phyloP scores from a whole-genome alignment of 2,113 vertebrate species.

The Scomber japonicus region DNA sequence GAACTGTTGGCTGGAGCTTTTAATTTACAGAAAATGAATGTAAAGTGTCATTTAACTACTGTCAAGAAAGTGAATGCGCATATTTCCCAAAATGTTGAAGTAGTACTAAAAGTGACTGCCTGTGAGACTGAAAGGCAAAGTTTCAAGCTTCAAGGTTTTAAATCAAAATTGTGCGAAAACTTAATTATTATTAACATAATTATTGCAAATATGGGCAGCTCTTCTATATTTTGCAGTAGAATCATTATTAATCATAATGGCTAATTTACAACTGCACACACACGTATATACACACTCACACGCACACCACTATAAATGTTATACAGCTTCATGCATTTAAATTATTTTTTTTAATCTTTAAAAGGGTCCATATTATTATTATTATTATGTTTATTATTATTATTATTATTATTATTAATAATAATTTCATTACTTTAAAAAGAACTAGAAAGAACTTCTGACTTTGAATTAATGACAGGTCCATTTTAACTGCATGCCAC shows the following conservation, averaged over 20 bases:
- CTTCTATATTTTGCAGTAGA: neutral
- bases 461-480: constrained; percentile 15
- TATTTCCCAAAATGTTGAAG: too few relatives aligned
- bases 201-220: constrained; percentile 54
- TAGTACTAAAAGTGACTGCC: neutral
- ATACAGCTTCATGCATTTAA: constrained; percentile 58
- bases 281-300: neutral
- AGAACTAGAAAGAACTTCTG: neutral
- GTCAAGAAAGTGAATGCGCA: too few relatives aligned
- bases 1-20: too few relatives aligned
- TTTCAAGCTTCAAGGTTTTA: neutral
- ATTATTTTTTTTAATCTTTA: neutral
- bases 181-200: constrained; percentile 2
- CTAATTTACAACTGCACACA: constrained; percentile 32
- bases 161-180: neutral
- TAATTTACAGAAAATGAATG: too few relatives aligned
- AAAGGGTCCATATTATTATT: neutral
- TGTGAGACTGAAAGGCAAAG: neutral
- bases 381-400: neutral
- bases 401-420: neutral
- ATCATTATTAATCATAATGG: constrained; percentile 17
- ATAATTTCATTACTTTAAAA: too few relatives aligned
- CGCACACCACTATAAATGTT: constrained; percentile 22
- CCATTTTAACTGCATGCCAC: constrained; percentile 8
- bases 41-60: too few relatives aligned